Evolutionary conservation across 2,797 vertebrate genomes (phyloP).

Genomic region (Sciurus carolinensis): DNA sequence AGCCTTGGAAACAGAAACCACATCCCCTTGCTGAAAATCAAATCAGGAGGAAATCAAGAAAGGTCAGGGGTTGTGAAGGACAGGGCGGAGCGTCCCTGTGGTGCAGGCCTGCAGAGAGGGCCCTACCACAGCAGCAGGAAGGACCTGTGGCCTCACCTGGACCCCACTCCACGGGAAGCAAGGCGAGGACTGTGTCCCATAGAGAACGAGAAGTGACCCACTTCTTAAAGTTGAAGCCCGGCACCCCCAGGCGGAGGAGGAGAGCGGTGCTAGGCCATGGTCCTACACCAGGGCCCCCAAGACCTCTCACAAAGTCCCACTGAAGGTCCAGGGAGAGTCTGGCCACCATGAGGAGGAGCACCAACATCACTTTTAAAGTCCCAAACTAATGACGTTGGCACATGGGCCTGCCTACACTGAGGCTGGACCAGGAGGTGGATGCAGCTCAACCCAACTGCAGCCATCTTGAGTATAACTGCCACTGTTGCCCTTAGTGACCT

Average conservation of each 20-base stretch:
- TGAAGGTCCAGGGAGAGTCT: background rate
- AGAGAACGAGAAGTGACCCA: background rate
- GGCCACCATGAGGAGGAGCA: background rate
- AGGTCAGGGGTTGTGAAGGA: background rate
- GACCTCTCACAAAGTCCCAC: background rate
- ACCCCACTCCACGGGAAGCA: too few relatives aligned
- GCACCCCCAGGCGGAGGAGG: background rate
- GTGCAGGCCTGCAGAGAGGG: background rate
- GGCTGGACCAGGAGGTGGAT: background rate
- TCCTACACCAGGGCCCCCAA: background rate
- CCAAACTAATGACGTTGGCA: background rate
- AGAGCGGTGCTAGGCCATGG: background rate
- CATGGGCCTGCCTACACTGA: background rate
- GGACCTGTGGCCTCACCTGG: fast-evolving
- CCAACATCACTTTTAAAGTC: background rate
- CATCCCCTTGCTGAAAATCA: background rate
- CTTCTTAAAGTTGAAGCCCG: background rate
- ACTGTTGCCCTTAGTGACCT: background rate
- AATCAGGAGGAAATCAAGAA: background rate
- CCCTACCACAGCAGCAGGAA: background rate
- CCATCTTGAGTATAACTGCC: background rate
- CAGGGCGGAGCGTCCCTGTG: background rate
- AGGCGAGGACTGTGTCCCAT: background rate
- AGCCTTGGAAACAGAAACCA: background rate
- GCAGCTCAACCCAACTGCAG: background rate